Percentiles rank a stretch among this genome's conserved stretches.
Evolutionary conservation across 2,797 vertebrate genomes (phyloP).

Genomic region (Sebastes kiyomatsui): DNA sequence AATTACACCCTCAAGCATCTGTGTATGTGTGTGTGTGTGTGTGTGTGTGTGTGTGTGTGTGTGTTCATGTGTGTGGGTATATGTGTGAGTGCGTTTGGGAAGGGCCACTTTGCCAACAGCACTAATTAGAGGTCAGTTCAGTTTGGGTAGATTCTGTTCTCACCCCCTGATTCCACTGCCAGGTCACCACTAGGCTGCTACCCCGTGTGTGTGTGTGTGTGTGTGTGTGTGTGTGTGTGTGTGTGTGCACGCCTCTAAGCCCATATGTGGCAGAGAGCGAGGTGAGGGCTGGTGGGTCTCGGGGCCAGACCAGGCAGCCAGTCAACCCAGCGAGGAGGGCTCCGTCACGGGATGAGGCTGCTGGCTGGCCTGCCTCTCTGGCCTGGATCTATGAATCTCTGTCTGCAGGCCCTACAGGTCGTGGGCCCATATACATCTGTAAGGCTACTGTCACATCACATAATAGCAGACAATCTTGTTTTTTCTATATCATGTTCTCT

Average conservation of each 20-base stretch:
- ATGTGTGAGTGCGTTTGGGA: constrained; percentile 75
- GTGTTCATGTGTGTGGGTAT: constrained; percentile 52
- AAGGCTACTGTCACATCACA: constrained; percentile 77
- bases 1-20: constrained; percentile 46
- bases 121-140: constrained; percentile 86
- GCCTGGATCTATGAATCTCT: constrained; percentile 61
- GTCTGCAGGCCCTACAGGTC: constrained; percentile 59
- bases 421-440: constrained; percentile 47
- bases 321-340: constrained; percentile 62
- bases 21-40: constrained; percentile 74
- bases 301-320: constrained; percentile 60
- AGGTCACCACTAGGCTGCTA: constrained; percentile 74
- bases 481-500: constrained; percentile 19
- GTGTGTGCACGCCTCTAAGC: constrained; percentile 51
- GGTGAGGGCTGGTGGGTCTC: constrained; percentile 67
- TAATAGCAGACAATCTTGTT: constrained; percentile 48
- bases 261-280: constrained; percentile 58
- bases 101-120: constrained; percentile 83
- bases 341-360: constrained; percentile 61
- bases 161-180: constrained; percentile 71
- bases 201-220: constrained; percentile 24
- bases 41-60: constrained; percentile 77
- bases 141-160: constrained; percentile 81
- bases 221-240: constrained; percentile 34
- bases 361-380: constrained; percentile 61